phyloP scores from a whole-genome alignment of 2,113 vertebrate species.

The Paracanthobrama guichenoti region DNA sequence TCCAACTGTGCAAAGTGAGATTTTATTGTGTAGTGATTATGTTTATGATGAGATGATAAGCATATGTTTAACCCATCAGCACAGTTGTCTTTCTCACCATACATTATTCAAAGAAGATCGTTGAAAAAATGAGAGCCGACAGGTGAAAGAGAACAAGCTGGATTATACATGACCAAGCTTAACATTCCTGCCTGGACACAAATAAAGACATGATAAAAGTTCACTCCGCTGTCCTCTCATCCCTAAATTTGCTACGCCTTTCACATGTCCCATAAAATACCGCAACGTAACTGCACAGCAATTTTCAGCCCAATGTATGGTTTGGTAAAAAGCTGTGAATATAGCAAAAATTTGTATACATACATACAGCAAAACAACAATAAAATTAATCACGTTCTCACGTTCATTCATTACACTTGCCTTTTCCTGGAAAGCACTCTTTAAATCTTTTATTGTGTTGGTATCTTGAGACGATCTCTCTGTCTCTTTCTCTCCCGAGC shows the following conservation, averaged over 20 bases:
- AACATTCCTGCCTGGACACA: slow-evolving; percentile 23
- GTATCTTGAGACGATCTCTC: slow-evolving; percentile 35
- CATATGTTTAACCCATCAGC: slow-evolving; percentile 5
- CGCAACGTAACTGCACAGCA: not conserved
- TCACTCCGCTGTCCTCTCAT: slow-evolving; percentile 19
- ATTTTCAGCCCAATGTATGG: not conserved
- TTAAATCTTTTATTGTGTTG: slow-evolving; percentile 37
- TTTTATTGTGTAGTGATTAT: not conserved
- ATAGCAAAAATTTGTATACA: not conserved
- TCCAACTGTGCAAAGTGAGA: not conserved
- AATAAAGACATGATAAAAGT: slow-evolving; percentile 37
- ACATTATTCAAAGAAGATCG: not conserved
- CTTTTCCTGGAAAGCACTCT: not conserved
- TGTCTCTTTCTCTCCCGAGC: slow-evolving; percentile 31
- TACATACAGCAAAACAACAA: no score
- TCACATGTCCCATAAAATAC: not conserved
- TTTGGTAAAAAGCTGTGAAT: not conserved
- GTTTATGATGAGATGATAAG: not conserved
- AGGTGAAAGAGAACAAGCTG: slow-evolving; percentile 11
- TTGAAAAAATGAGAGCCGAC: not conserved
- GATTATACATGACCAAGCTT: not conserved
- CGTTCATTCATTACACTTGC: slow-evolving; percentile 2
- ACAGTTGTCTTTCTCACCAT: not conserved
- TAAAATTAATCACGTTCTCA: not conserved
- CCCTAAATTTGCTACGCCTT: not conserved